These are phyloP conservation scores for Gambusia holbrooki DNA, from an alignment of 2,113 vertebrate species.

Conservation along the genomic window DNA sequence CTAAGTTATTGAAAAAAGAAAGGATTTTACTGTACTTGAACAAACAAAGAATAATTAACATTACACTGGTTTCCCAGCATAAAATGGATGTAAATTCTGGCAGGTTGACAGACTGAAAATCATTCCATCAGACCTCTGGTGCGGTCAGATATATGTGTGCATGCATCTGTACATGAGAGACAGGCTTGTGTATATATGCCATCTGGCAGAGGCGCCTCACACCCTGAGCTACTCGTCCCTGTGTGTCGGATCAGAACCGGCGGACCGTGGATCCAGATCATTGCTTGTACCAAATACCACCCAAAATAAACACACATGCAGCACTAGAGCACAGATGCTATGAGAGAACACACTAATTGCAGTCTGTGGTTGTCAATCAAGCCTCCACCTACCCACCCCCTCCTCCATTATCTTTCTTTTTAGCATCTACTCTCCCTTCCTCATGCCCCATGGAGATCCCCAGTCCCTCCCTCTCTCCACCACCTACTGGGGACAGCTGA, in stretches of 20 bases:
- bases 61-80: slow-evolving; percentile 59
- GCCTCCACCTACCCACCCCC: slow-evolving; percentile 34
- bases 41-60: slow-evolving; percentile 61
- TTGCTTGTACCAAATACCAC: slow-evolving; percentile 75
- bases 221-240: slow-evolving; percentile 86
- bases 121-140: slow-evolving; percentile 62
- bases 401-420: slow-evolving; percentile 52
- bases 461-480: background rate
- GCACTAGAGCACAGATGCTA: slow-evolving; percentile 61
- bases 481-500: slow-evolving; percentile 36
- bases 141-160: slow-evolving; percentile 40
- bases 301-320: slow-evolving; percentile 54
- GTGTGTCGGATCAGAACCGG: slow-evolving; percentile 90
- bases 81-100: slow-evolving; percentile 46
- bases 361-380: slow-evolving; percentile 95
- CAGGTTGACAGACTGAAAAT: slow-evolving; percentile 64
- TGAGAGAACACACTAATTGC: slow-evolving; percentile 92
- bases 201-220: slow-evolving; percentile 90
- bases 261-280: slow-evolving; percentile 92
- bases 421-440: slow-evolving; percentile 43
- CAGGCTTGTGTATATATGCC: slow-evolving; percentile 78
- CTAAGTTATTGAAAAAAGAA: slow-evolving; percentile 6
- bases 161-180: slow-evolving; percentile 26
- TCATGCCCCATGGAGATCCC: slow-evolving; percentile 35
- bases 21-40: slow-evolving; percentile 26